Evolutionary conservation across 2,888 invertebrate genomes (phyloP).

Genomic region (Tinea pellionella): DNA sequence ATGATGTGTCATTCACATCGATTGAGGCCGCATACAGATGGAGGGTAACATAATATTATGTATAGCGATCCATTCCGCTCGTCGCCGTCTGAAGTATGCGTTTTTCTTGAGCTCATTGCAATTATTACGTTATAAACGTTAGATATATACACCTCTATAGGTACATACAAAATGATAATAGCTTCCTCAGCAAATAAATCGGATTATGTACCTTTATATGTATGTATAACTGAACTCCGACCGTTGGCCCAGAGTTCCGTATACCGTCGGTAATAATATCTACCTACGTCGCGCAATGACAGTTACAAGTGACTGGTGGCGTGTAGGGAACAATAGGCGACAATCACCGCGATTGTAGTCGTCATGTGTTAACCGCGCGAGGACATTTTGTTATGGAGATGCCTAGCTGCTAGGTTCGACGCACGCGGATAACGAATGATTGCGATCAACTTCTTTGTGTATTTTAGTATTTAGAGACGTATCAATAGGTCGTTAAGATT

Average conservation of each 20-base stretch:
- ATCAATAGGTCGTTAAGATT: not conserved
- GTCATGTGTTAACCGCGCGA: not conserved
- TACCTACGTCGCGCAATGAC: not conserved
- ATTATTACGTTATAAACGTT: constrained; percentile 23
- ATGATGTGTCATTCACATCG: constrained; percentile 64
- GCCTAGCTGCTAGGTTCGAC: constrained; percentile 41
- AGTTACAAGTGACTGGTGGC: not conserved
- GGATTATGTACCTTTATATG: too few species aligned
- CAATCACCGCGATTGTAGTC: constrained; percentile 6
- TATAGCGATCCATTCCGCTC: constrained; percentile 27
- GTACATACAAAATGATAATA: too few species aligned
- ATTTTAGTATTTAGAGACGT: too few species aligned
- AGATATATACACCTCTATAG: too few species aligned
- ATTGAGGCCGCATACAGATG: constrained; percentile 61
- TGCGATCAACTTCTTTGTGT: constrained; percentile 27
- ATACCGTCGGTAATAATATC: not conserved
- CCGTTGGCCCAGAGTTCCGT: not conserved
- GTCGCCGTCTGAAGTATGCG: constrained; percentile 21
- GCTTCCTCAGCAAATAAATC: too few species aligned
- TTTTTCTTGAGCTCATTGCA: constrained; percentile 15
- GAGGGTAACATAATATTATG: constrained; percentile 38
- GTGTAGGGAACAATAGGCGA: constrained; percentile 1
- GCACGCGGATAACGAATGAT: constrained; percentile 48
- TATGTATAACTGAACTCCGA: too few species aligned
- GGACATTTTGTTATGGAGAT: constrained; percentile 50